Base-by-base conservation (phyloP, 2,888 invertebrate genomes). In the Petrolisthes manimaculis region DNA sequence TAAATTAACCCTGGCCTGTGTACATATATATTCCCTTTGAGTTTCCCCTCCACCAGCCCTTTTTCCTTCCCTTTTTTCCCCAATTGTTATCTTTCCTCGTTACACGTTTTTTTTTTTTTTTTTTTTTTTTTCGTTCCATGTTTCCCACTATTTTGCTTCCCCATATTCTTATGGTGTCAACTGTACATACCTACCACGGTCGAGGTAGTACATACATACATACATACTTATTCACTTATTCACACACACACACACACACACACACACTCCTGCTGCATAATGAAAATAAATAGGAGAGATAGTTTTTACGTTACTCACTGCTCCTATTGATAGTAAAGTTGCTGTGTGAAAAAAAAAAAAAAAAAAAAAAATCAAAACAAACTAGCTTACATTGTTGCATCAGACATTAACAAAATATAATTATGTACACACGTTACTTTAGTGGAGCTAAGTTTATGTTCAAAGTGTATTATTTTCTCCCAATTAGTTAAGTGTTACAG, bases 1-100 rank as follows among this genome's bases (percentile, higher is more conserved):
- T 84, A 77, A 77, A 84, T 84, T 84, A 71, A 37, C 54, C 37
- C 69, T 24, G 21, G 74, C 21, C 21, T n/a, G 74, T 21, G 71
- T 71, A 21, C 24, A n/a, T 8, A 2, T 53, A 18, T 51, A 79
- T 54, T 67, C 24, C 37, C 24, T 37, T 51, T 9, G 0, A 37
- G 9, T 53, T 82, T 82, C 37, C 53, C 14, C 69, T 37, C 24
- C 8, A 61, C 37, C 37, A 54, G 8, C 8, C 54, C 12, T 56
- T 51, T 67, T 37, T 4, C n/a, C 21, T 53, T 56, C n/a, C 9
- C 51, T 54, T 14, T 55, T 54, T 55, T 3, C 4, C 61, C n/a
- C 79, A 5, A 79, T 12, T 55, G 4, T 54, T 21, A 67, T 67
- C 67, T 67, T 8, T 67, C 14, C 8, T 67, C 79, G 4, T n/a